phyloP scores from a whole-genome alignment of 2,888 invertebrate genomes.

The Cinara cedri region DNA sequence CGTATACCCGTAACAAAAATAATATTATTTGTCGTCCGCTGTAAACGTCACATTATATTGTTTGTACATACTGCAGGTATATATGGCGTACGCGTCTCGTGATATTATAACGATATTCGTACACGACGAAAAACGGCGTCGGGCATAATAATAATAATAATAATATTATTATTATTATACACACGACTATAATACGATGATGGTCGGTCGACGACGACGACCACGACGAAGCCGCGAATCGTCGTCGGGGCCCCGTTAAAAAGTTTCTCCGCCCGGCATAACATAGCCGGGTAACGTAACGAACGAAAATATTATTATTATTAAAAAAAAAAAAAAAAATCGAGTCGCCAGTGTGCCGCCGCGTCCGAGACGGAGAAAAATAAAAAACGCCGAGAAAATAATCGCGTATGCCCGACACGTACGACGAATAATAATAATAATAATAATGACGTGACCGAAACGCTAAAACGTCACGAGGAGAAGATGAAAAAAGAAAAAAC shows the following conservation, averaged over 20 bases:
- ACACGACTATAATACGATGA: neutral
- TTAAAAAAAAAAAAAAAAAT: no score
- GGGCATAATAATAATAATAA: no score
- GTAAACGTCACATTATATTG: neutral
- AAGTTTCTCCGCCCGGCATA: constrained; percentile 1
- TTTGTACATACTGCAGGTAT: neutral
- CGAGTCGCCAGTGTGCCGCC: neutral
- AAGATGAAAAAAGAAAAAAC: neutral
- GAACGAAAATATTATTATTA: constrained; percentile 6
- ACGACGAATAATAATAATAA: constrained; percentile 18
- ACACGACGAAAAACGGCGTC: no score
- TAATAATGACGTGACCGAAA: constrained; percentile 45
- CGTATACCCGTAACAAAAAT: constrained; percentile 33
- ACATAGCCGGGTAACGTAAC: no score
- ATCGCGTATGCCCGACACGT: constrained; percentile 42
- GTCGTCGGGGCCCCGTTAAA: neutral
- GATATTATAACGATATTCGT: no score
- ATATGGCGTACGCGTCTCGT: no score
- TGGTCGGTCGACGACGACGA: neutral
- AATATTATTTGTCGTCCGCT: constrained; percentile 21
- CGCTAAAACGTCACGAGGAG: neutral
- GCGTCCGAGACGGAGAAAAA: neutral
- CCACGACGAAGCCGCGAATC: neutral
- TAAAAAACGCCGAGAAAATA: neutral
- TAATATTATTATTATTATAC: neutral